Conservation (phyloP, 1,140 invertebrate species). For the Drosophila truncata region DNA sequence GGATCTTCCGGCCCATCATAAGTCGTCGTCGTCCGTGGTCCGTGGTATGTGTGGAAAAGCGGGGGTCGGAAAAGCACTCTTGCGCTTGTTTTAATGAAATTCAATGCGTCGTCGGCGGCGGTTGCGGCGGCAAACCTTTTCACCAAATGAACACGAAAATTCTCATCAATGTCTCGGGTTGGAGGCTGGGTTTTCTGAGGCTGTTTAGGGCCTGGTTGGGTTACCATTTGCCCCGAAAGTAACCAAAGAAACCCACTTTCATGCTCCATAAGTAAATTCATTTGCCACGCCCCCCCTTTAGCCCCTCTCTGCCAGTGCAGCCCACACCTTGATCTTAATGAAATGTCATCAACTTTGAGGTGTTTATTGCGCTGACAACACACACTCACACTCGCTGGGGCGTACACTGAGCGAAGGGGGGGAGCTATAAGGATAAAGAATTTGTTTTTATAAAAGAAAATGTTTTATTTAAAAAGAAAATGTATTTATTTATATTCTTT, state of each 20-base stretch:
- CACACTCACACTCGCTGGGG: background rate
- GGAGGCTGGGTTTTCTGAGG: background rate
- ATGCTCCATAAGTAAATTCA: conserved; percentile 83
- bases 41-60: conserved; percentile 30
- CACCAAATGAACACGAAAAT: conserved; percentile 80
- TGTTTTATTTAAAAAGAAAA: too few relatives aligned
- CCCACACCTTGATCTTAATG: conserved; percentile 75
- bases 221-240: conserved; percentile 36
- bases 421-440: background rate
- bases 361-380: conserved; percentile 81
- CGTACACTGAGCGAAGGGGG: background rate
- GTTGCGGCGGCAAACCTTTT: conserved; percentile 49
- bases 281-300: conserved; percentile 59
- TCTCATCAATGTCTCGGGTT: conserved; percentile 53
- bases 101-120: conserved; percentile 58
- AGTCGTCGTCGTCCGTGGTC: conserved; percentile 19
- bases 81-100: conserved; percentile 81
- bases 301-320: background rate
- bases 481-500: background rate
- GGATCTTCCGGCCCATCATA: conserved; percentile 41
- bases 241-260: conserved; percentile 75
- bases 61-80: conserved; percentile 60
- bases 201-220: conserved; percentile 3
- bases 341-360: conserved; percentile 85
- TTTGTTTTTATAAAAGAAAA: background rate